Conservation (phyloP, 2,888 invertebrate genomes). For the Metallyticus violacea region DNA sequence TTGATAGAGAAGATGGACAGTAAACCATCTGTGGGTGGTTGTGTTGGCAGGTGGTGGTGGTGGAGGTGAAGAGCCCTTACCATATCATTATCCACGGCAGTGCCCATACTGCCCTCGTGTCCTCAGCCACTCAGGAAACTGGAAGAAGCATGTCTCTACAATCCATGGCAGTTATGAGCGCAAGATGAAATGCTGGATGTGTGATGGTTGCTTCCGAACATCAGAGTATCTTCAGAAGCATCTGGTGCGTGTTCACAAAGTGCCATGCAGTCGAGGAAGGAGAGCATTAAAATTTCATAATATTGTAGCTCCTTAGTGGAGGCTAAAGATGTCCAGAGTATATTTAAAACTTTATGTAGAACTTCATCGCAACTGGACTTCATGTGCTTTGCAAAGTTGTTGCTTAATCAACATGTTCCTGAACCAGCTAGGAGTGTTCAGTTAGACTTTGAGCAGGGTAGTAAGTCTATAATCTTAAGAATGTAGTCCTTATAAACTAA, state of each 20-base stretch:
- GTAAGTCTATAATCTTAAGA: not conserved
- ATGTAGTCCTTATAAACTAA: not conserved
- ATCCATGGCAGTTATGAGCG: constrained; percentile 42
- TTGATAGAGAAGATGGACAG: not conserved
- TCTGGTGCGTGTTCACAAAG: constrained; percentile 42
- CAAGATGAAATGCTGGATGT: constrained; percentile 40
- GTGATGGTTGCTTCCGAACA: constrained; percentile 41
- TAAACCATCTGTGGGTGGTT: constrained; percentile 6
- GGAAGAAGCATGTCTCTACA: constrained; percentile 42
- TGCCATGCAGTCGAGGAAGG: constrained; percentile 37
- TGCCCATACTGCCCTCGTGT: constrained; percentile 42
- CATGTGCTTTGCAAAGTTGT: not conserved
- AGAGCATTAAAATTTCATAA: not conserved
- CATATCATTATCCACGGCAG: constrained; percentile 38
- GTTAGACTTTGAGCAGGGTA: not conserved
- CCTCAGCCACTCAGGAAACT: constrained; percentile 42
- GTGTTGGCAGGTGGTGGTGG: constrained; percentile 22
- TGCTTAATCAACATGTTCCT: not conserved
- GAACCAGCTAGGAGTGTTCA: not conserved
- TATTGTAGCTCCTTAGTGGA: not conserved
- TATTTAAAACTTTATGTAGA: no score
- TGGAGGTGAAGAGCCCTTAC: constrained; percentile 19
- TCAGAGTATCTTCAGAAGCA: constrained; percentile 43
- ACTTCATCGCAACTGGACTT: not conserved
- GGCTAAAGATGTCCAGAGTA: not conserved